phyloP scores from a whole-genome alignment of 2,113 vertebrate genomes.

The Paraplagusia blochii region DNA sequence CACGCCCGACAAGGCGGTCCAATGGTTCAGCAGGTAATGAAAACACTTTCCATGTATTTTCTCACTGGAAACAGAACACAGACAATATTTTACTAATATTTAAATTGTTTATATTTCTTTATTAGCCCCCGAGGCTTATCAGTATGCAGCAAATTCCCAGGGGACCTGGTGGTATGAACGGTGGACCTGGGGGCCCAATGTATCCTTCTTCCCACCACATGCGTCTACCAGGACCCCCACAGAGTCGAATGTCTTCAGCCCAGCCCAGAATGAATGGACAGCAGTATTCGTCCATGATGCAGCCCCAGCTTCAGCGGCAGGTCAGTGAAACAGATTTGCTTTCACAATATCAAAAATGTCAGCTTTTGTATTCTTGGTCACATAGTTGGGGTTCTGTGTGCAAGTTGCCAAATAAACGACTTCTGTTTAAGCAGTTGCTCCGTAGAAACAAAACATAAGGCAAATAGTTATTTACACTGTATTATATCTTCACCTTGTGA shows the following conservation, averaged over 20 bases:
- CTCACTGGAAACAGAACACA: not conserved
- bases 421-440: no score
- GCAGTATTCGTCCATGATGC: constrained; percentile 94
- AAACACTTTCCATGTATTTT: not conserved
- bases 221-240: constrained; percentile 83
- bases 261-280: constrained; percentile 91
- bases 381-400: not conserved
- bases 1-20: constrained; percentile 82
- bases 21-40: constrained; percentile 85
- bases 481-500: no score
- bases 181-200: constrained; percentile 78
- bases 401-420: no score
- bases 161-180: constrained; percentile 85
- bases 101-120: constrained; percentile 3
- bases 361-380: not conserved
- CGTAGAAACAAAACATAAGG: no score
- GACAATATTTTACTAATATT: no score
- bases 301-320: constrained; percentile 98
- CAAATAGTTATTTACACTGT: no score
- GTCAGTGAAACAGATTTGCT: constrained; percentile 69
- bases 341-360: not conserved
- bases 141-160: constrained; percentile 95
- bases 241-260: constrained; percentile 82
- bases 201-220: constrained; percentile 93
- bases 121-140: constrained; percentile 95